Percentiles rank a stretch among this genome's conserved stretches.
Conservation (phyloP, 2,888 invertebrate genomes). For the Cataglyphis altisquamis region DNA sequence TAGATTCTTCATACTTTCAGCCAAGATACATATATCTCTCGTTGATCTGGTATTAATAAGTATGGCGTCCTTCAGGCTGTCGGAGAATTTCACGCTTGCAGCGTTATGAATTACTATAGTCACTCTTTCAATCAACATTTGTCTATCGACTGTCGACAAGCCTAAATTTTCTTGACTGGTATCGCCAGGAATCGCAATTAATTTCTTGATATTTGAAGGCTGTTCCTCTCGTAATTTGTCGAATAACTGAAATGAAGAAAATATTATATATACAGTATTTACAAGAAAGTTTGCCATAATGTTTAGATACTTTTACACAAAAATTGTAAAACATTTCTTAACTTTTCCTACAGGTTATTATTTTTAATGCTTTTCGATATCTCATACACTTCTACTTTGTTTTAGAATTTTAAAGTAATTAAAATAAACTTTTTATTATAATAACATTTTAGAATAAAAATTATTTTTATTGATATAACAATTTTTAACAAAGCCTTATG, state of each 20-base stretch:
- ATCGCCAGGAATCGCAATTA: conserved; percentile 90
- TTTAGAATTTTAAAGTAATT: no score
- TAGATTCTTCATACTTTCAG: conserved; percentile 87
- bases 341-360: no score
- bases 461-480: no score
- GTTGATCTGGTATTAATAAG: conserved; percentile 90
- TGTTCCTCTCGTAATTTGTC: conserved; percentile 88
- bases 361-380: no score
- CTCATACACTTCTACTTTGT: no score
- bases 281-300: background rate
- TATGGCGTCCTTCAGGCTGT: conserved; percentile 90
- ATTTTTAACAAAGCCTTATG: no score
- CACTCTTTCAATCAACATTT: conserved; percentile 86
- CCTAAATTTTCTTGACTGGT: conserved; percentile 88
- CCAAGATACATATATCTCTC: conserved; percentile 89
- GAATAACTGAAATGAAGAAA: conserved; percentile 87
- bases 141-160: conserved; percentile 85
- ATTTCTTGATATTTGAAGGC: conserved; percentile 88
- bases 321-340: no score
- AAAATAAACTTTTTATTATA: no score
- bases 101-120: conserved; percentile 89
- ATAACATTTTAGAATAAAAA: no score
- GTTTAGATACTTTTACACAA: background rate
- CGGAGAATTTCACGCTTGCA: conserved; percentile 92
- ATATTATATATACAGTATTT: background rate